These are phyloP conservation scores for Acanthoscelides obtectus DNA, from an alignment of 2,888 invertebrate genomes.

Conservation along the genomic window DNA sequence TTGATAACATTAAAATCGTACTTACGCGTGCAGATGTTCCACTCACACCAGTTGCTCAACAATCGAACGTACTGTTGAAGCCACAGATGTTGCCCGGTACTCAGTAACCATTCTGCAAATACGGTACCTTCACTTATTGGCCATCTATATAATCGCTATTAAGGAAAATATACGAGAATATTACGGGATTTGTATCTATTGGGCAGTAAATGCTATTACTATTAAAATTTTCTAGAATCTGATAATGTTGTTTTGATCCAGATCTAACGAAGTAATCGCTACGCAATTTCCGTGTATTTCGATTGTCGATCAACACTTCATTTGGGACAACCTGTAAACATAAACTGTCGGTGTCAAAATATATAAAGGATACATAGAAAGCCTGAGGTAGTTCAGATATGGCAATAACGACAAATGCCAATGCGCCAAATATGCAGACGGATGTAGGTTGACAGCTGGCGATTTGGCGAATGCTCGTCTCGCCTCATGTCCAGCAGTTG, in stretches of 20 bases:
- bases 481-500: constrained; percentile 59
- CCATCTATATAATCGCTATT: constrained; percentile 58
- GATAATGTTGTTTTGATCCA: too few species aligned
- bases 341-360: not conserved
- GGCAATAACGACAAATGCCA: constrained; percentile 69
- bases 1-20: too few species aligned
- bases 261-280: too few species aligned
- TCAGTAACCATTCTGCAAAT: constrained; percentile 82
- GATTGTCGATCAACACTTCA: too few species aligned
- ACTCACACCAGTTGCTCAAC: constrained; percentile 77
- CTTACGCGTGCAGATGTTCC: constrained; percentile 74
- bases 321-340: too few species aligned
- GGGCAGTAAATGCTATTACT: too few species aligned
- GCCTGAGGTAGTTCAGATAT: constrained; percentile 61
- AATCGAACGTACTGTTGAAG: constrained; percentile 79
- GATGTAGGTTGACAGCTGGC: constrained; percentile 41
- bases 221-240: too few species aligned
- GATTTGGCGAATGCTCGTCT: constrained; percentile 50
- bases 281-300: too few species aligned
- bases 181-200: too few species aligned
- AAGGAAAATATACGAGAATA: constrained; percentile 14
- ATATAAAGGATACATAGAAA: constrained; percentile 53
- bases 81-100: constrained; percentile 71
- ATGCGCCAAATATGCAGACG: constrained; percentile 51
- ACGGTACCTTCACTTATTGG: constrained; percentile 74